phyloP scores from a whole-genome alignment of 2,888 invertebrate species.

The Cephus nigrinus region DNA sequence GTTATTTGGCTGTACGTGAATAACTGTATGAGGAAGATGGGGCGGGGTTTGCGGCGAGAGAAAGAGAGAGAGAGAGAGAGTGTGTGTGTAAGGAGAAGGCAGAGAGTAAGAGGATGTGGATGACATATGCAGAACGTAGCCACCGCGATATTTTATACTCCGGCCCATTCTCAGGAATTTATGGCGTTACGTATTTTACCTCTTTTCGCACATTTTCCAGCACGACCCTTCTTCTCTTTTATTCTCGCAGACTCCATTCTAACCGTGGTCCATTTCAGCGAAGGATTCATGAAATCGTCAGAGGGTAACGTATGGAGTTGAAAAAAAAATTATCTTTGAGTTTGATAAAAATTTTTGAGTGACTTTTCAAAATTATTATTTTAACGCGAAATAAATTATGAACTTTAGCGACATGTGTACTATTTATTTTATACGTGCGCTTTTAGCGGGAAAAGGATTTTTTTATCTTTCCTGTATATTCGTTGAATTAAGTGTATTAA shows the following conservation, averaged over 20 bases:
- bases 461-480: neutral
- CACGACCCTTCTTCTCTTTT: constrained; percentile 20
- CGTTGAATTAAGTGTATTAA: neutral
- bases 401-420: neutral
- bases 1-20: neutral
- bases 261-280: neutral
- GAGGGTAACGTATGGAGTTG: neutral
- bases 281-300: neutral
- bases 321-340: neutral
- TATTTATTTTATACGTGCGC: neutral
- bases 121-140: constrained; percentile 63
- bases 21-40: neutral
- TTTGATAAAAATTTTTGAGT: neutral
- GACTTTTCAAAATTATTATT: neutral
- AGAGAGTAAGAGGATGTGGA: constrained; percentile 53
- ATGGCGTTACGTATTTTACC: constrained; percentile 44
- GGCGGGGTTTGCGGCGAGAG: constrained; percentile 1
- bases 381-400: neutral
- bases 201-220: constrained; percentile 29
- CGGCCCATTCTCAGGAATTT: constrained; percentile 60
- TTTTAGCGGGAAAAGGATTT: neutral
- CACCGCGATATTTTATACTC: constrained; percentile 60
- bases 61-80: constrained; percentile 16
- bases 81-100: constrained; percentile 13
- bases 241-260: constrained; percentile 11